These are phyloP conservation scores for Campylomormyrus tamandua DNA, from an alignment of 2,113 vertebrate genomes.

Conservation along the genomic window DNA sequence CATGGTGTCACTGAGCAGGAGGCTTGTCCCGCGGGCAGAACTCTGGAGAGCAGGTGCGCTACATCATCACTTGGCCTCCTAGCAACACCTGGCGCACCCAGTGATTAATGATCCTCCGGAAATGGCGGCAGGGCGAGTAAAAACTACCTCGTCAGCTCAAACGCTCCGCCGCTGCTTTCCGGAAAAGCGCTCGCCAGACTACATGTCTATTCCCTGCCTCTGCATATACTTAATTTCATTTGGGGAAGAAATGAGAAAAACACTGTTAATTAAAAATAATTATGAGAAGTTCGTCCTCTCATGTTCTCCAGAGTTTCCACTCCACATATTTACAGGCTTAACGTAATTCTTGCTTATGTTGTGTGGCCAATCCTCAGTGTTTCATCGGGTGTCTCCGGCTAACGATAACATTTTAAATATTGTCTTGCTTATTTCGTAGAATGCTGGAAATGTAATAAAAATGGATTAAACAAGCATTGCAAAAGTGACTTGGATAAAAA, in stretches of 20 bases:
- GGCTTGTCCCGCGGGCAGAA: not conserved
- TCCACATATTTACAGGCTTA: not conserved
- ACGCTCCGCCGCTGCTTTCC: not conserved
- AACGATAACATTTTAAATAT: not conserved
- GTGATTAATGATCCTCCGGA: conserved; percentile 1
- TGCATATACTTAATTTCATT: not conserved
- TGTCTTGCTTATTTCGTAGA: not conserved
- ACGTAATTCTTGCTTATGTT: not conserved
- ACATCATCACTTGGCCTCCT: conserved; percentile 6
- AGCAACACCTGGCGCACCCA: not conserved
- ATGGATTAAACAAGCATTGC: not conserved
- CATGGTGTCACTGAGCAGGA: not conserved
- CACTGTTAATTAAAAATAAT: not conserved
- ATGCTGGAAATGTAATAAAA: not conserved
- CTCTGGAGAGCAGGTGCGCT: not conserved
- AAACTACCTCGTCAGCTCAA: not conserved
- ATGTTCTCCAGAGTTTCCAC: not conserved
- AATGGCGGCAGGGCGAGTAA: not conserved
- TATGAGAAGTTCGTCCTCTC: not conserved
- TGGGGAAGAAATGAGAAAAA: not conserved
- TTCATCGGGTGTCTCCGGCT: not conserved
- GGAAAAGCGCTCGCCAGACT: not conserved
- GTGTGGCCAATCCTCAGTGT: not conserved
- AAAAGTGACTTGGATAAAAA: not conserved
- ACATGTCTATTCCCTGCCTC: not conserved